Conservation (phyloP, 2,113 vertebrate genomes). For the Sclerurus mexicanus region DNA sequence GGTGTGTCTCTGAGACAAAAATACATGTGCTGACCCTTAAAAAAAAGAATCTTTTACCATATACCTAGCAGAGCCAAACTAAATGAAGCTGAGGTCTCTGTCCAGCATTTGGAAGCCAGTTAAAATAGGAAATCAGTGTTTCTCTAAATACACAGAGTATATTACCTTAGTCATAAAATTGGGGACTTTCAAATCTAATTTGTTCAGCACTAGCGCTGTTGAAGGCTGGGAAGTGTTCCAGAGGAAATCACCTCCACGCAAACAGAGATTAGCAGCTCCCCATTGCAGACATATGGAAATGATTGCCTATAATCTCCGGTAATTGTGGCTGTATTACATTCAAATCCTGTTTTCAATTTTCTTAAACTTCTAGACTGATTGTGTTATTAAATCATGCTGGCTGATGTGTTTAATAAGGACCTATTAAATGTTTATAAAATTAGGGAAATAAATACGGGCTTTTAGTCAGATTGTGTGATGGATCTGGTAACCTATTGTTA, state of each 20-base stretch:
- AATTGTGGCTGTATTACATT: slow-evolving; percentile 96
- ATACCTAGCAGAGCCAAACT: slow-evolving; percentile 67
- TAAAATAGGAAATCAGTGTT: slow-evolving; percentile 81
- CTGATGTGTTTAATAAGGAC: slow-evolving; percentile 92
- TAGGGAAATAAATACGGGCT: slow-evolving; percentile 84
- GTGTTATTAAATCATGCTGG: slow-evolving; percentile 97
- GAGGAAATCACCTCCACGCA: slow-evolving; percentile 93
- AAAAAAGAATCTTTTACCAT: slow-evolving; percentile 27
- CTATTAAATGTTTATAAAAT: slow-evolving; percentile 91
- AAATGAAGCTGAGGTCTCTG: slow-evolving; percentile 81
- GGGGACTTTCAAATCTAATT: slow-evolving; percentile 87
- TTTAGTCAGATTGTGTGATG: slow-evolving; percentile 80
- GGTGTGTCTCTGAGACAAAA: slow-evolving; percentile 42
- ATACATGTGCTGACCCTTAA: slow-evolving; percentile 65
- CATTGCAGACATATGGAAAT: slow-evolving; percentile 97
- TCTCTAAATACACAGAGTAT: slow-evolving; percentile 82
- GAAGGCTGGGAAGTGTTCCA: slow-evolving; percentile 87
- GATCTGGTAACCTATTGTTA: slow-evolving; percentile 82
- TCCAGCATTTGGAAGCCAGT: slow-evolving; percentile 76
- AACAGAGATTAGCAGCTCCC: slow-evolving; percentile 94
- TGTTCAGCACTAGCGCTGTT: slow-evolving; percentile 81
- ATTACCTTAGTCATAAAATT: slow-evolving; percentile 86
- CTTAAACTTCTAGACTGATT: slow-evolving; percentile 95
- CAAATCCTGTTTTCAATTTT: slow-evolving; percentile 94
- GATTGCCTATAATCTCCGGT: slow-evolving; percentile 95